Evolutionary conservation across 1,140 invertebrate genomes (phyloP).

Genomic region (Rhopalosiphum maidis): DNA sequence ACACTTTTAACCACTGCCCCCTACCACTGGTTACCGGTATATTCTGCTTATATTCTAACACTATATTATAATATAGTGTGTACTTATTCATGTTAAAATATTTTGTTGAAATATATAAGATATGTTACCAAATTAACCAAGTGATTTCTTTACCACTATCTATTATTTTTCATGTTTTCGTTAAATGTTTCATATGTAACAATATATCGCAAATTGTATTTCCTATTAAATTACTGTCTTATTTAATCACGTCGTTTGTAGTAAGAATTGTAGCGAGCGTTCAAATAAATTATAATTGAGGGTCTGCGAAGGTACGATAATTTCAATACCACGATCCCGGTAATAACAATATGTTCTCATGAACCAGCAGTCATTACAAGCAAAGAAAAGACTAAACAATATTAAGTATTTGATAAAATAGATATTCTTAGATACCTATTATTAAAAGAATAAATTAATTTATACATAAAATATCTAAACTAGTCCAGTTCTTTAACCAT

Average conservation of each 20-base stretch:
- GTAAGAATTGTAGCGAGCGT: conserved; percentile 15
- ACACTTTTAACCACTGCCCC: conserved; percentile 51
- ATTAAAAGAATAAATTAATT: conserved; percentile 27
- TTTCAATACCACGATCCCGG: conserved; percentile 18
- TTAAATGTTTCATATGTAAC: conserved; percentile 2
- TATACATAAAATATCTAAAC: conserved; percentile 29
- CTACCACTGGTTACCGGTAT: conserved; percentile 25
- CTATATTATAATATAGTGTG: conserved; percentile 14
- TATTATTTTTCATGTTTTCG: conserved; percentile 11
- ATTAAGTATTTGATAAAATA: conserved; percentile 53
- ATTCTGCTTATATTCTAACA: conserved; percentile 52
- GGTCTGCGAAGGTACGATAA: conserved; percentile 29
- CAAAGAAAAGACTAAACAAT: conserved; percentile 56
- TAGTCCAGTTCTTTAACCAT: conserved; percentile 35
- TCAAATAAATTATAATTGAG: conserved; percentile 34
- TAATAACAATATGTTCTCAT: conserved; percentile 35
- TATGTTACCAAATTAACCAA: conserved; percentile 49
- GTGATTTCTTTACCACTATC: conserved; percentile 48
- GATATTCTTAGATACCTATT: not conserved
- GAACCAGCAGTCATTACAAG: conserved; percentile 57
- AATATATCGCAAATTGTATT: conserved; percentile 33
- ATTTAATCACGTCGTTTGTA: conserved; percentile 24
- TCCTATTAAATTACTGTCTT: conserved; percentile 33
- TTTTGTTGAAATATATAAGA: conserved; percentile 46
- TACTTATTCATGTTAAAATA: conserved; percentile 50